phyloP scores from a whole-genome alignment of 1,140 invertebrate species.

The Procambarus clarkii region DNA sequence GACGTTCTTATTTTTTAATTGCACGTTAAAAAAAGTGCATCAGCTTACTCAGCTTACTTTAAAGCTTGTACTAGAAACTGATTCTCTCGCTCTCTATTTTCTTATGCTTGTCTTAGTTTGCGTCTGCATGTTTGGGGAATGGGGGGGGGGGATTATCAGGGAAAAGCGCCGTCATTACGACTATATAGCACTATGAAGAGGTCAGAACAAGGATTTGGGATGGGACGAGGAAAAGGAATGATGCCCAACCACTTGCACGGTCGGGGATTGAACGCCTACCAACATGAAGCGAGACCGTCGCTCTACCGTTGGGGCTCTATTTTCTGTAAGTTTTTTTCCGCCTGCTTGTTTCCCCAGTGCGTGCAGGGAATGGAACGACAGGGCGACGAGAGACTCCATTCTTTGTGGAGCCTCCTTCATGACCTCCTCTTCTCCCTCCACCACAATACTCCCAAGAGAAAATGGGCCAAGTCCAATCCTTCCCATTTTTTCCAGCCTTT shows the following conservation, averaged over 20 bases:
- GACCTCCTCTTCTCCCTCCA: slow-evolving; percentile 42
- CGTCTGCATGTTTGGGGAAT: neutral
- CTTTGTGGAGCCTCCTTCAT: slow-evolving; percentile 47
- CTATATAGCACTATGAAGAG: too few species aligned
- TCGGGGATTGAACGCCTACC: too few species aligned
- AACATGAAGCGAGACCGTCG: too few species aligned
- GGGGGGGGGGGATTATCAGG: too few species aligned
- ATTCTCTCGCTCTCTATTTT: neutral
- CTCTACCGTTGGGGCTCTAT: neutral
- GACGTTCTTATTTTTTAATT: too few species aligned
- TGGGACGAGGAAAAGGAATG: too few species aligned
- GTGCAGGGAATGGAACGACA: slow-evolving; percentile 37
- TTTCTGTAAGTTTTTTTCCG: slow-evolving; percentile 37
- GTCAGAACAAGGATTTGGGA: too few species aligned
- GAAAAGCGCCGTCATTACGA: too few species aligned
- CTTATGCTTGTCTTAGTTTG: neutral
- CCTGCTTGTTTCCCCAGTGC: slow-evolving; percentile 36
- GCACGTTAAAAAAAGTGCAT: too few species aligned
- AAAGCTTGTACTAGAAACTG: too few species aligned
- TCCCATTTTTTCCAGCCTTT: slow-evolving; percentile 10
- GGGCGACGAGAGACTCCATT: slow-evolving; percentile 38
- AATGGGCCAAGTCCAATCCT: slow-evolving; percentile 44
- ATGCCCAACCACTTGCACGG: too few species aligned
- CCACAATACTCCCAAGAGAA: slow-evolving; percentile 48
- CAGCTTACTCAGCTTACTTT: too few species aligned